Percentiles rank a stretch among this genome's conserved stretches.
These are phyloP conservation scores for Apodemus agrarius DNA, from an alignment of 2,797 vertebrate species.

Conservation along the genomic window DNA sequence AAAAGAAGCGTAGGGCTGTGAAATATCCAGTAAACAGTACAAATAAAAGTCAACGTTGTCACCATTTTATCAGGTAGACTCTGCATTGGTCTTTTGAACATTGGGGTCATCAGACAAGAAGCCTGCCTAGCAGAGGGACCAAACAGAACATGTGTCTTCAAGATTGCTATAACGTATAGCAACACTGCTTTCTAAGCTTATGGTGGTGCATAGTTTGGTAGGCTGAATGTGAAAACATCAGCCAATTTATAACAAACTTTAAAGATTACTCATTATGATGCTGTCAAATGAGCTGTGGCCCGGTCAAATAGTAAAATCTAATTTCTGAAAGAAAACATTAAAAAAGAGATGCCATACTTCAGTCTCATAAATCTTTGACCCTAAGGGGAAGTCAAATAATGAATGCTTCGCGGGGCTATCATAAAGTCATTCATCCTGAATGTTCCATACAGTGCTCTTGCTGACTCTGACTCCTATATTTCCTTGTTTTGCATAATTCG, in stretches of 20 bases:
- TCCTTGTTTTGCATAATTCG: neutral
- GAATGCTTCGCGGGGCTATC: neutral
- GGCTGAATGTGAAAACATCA: neutral
- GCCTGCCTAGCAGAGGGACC: neutral
- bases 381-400: neutral
- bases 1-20: neutral
- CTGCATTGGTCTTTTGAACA: neutral
- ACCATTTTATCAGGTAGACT: neutral
- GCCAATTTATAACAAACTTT: neutral
- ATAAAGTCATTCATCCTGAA: slow-evolving; percentile 10
- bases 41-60: neutral
- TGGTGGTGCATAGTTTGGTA: neutral
- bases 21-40: neutral
- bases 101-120: neutral
- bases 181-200: neutral
- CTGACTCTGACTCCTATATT: neutral
- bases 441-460: neutral
- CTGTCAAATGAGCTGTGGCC: neutral
- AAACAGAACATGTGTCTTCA: neutral
- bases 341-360: neutral
- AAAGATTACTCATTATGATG: neutral
- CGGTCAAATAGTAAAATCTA: neutral
- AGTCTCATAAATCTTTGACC: neutral
- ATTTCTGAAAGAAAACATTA: neutral
- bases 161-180: neutral